phyloP scores from a whole-genome alignment of 2,113 vertebrate species.

The Peromyscus polionotus region DNA sequence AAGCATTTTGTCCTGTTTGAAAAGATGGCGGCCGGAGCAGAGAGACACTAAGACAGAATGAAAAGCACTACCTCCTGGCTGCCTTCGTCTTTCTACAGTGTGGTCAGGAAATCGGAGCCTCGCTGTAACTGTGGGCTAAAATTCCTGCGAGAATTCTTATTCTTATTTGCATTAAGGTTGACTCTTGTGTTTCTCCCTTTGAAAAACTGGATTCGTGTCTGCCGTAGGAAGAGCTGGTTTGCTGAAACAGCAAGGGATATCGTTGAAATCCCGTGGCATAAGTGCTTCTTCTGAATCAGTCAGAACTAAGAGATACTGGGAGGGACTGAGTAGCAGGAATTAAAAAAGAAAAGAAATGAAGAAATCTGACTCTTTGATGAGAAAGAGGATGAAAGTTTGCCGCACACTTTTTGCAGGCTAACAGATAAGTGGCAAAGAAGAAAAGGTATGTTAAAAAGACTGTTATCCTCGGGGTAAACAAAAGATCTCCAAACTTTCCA shows the following conservation, averaged over 20 bases:
- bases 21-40: not conserved
- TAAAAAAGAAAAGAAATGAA: not conserved
- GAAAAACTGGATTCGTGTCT: conserved; percentile 18
- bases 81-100: not conserved
- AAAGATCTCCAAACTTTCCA: not conserved
- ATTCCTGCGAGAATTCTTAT: not conserved
- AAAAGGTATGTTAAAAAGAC: not conserved
- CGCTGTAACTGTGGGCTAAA: conserved; percentile 29
- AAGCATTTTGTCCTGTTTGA: conserved; percentile 52
- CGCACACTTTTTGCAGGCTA: not conserved
- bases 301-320: conserved; percentile 45
- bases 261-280: not conserved
- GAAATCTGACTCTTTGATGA: conserved; percentile 35
- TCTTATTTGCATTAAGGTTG: not conserved
- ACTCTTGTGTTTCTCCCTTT: not conserved
- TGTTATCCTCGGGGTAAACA: conserved; percentile 41
- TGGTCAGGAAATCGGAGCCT: conserved; percentile 40
- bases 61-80: not conserved
- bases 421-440: not conserved
- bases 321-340: not conserved
- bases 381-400: not conserved
- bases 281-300: not conserved
- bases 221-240: not conserved
- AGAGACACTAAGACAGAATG: conserved; percentile 3
- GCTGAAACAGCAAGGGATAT: not conserved